These are phyloP conservation scores for Oophaga sylvatica DNA, from an alignment of 2,797 vertebrate species.

Conservation along the genomic window DNA sequence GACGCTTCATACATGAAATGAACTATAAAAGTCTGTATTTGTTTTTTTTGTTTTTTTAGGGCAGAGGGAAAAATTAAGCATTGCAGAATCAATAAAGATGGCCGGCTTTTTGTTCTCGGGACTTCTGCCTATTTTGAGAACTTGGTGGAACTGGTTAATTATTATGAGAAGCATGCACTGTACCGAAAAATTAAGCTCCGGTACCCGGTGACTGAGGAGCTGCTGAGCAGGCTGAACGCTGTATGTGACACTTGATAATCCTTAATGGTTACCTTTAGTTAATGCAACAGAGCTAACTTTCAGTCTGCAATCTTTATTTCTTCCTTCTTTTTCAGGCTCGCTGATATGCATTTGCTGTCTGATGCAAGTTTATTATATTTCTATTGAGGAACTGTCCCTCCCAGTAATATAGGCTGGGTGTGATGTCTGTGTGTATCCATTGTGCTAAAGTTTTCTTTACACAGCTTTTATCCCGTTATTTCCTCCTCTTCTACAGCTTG, in stretches of 20 bases:
- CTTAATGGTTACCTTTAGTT: too few species aligned
- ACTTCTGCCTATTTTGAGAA: constrained; percentile 93
- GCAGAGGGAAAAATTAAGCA: constrained; percentile 94
- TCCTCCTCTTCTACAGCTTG: too few species aligned
- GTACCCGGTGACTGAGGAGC: constrained; percentile 90
- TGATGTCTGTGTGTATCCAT: too few species aligned
- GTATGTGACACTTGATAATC: constrained; percentile 70
- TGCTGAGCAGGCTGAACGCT: constrained; percentile 85
- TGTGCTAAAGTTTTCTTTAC: too few species aligned
- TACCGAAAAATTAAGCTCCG: constrained; percentile 95
- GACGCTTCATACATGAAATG: neutral
- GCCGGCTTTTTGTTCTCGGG: constrained; percentile 86
- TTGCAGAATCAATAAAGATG: constrained; percentile 90
- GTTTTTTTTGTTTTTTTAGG: constrained; percentile 70
- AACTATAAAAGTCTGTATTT: constrained; percentile 11
- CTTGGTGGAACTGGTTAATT: constrained; percentile 90
- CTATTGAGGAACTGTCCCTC: too few species aligned
- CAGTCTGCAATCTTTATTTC: too few species aligned
- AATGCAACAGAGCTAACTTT: too few species aligned
- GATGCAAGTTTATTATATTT: too few species aligned
- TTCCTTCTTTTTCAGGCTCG: too few species aligned
- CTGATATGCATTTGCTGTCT: too few species aligned
- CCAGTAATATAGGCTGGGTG: too few species aligned
- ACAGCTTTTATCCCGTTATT: too few species aligned
- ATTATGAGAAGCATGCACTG: constrained; percentile 88